A percentile compares a stretch with the other conserved stretches of the same genome.
These are phyloP conservation scores for Sebastolobus alascanus DNA, from an alignment of 2,797 vertebrate genomes.

Conservation along the genomic window DNA sequence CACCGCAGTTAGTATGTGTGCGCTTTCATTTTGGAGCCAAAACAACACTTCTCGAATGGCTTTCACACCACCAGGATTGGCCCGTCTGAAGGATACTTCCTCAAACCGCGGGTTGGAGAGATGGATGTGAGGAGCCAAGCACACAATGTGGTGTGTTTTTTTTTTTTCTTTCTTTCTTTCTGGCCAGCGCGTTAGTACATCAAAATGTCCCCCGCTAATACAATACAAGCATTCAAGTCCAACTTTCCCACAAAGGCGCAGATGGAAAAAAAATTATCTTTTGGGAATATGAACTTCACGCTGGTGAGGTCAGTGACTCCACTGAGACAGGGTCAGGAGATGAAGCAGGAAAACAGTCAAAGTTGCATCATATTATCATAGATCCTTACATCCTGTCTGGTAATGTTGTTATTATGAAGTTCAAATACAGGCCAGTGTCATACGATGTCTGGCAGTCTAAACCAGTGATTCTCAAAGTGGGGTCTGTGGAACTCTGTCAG, in stretches of 20 bases:
- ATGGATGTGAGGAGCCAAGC: constrained; percentile 32
- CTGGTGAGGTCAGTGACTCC: constrained; percentile 12
- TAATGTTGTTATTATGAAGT: neutral
- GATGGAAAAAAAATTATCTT: neutral
- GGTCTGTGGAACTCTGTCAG: too few species aligned
- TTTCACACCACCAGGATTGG: constrained; percentile 9
- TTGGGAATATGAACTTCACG: neutral
- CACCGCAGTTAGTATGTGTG: neutral
- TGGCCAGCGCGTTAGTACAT: neutral
- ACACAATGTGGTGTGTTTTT: constrained; percentile 28
- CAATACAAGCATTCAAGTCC: neutral
- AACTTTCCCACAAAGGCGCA: constrained; percentile 26
- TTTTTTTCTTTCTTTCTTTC: neutral
- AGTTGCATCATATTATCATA: neutral
- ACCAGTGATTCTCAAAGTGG: neutral
- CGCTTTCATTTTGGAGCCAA: neutral
- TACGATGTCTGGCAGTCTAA: neutral
- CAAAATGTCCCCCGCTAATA: neutral
- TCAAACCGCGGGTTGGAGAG: constrained; percentile 21
- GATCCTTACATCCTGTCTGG: constrained; percentile 2
- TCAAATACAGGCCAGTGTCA: neutral
- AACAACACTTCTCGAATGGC: neutral
- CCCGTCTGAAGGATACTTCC: constrained; percentile 17
- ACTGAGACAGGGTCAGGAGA: neutral
- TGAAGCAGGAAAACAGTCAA: neutral